phyloP scores from a whole-genome alignment of 2,888 invertebrate species.

The Zaprionus lineosus region DNA sequence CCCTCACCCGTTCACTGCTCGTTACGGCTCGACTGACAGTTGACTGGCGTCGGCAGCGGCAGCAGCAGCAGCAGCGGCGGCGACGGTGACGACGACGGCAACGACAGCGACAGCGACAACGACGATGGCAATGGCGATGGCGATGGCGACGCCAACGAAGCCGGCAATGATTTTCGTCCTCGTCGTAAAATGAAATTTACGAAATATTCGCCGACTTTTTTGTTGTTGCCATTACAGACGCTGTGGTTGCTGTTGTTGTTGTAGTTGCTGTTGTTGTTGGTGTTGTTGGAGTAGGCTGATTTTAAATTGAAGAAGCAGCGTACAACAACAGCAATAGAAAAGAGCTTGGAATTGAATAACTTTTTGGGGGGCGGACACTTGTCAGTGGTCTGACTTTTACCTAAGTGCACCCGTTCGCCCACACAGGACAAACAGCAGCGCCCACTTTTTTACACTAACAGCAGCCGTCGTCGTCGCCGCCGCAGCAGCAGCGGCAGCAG shows the following conservation, averaged over 20 bases:
- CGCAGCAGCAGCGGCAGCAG: no score
- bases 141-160: conserved; percentile 18
- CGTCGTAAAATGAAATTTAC: conserved; percentile 73
- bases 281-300: conserved; percentile 12
- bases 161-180: conserved; percentile 75
- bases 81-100: conserved; percentile 7
- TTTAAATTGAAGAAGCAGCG: conserved; percentile 21
- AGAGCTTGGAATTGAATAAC: conserved; percentile 62
- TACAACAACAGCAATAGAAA: conserved; percentile 8
- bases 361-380: conserved; percentile 19
- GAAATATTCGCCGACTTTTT: conserved; percentile 56
- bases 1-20: neutral
- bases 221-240: conserved; percentile 6
- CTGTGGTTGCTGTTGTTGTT: conserved; percentile 20
- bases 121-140: conserved; percentile 60
- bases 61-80: neutral
- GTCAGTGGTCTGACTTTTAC: conserved; percentile 42
- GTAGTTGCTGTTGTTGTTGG: conserved; percentile 22
- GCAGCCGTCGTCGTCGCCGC: no score
- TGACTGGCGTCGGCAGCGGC: conserved; percentile 38
- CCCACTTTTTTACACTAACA: neutral
- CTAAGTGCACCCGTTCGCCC: conserved; percentile 35
- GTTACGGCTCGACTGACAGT: conserved; percentile 21
- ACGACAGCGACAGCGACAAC: conserved; percentile 43
- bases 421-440: neutral